Evolutionary conservation across 2,888 invertebrate genomes (phyloP), one percentile per base, ranked within the genome.

Genomic region (Andrena camellia): DNA sequence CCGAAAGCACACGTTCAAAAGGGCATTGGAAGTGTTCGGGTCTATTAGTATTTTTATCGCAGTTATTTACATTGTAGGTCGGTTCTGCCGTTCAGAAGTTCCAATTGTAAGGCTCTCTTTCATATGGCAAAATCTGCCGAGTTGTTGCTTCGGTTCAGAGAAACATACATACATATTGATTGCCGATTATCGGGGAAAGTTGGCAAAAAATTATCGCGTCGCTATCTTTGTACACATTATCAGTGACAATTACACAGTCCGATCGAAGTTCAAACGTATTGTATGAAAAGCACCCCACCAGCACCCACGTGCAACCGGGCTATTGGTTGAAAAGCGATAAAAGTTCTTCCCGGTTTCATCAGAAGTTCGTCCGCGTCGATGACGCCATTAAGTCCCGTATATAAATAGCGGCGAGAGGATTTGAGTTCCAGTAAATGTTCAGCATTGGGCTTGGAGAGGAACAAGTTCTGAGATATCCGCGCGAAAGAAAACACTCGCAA

Each of bases 311-410:
- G 42, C 5, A 42, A 5, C 42, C 42, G 42, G 0, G 23, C 52
- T 23, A 57, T 71, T 71, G 64, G 57, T 20, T 13, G 13, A 64
- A 59, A 26, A 13, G 23, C 8, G 71, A 77, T 77, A 77, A 77
- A 64, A 59, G 17, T 42, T 42, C 31, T 31, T 8, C 7, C 8
- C 33, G 20, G n/a, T 62, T 31, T 2, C n/a, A 8, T 42, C 8
- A 23, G 7, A 33, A 48, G 10, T 57, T 70, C n/a, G 13, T 42
- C 26, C 42, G 8, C 6, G 13, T 20, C 2, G 35, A 31, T 57
- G 54, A 64, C 57, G 57, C 2, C 54, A 5, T 64, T 1, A 17
- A 42, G 42, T 26, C 8, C 10, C 6, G 2, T 20, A 20, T 76
- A 76, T 77, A 77, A 77, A 77, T 71, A 50, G 48, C n/a, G 5